phyloP scores from a whole-genome alignment of 2,113 vertebrate species.

The Cryptoleucopteryx plumbea region DNA sequence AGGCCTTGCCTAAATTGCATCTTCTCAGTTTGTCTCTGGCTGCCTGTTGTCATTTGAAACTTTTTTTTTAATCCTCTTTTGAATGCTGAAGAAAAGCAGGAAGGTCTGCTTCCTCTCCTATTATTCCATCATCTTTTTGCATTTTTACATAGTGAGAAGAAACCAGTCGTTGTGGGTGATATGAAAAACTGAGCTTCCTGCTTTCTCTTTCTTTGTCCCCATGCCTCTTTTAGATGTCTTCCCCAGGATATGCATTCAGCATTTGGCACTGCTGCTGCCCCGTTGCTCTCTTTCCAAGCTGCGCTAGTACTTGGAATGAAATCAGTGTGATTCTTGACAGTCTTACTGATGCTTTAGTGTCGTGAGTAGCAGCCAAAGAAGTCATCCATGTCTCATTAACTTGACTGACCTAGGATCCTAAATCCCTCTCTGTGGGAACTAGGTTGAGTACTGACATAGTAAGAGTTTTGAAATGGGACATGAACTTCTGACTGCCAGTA shows the following conservation, averaged over 20 bases:
- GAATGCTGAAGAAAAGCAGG: constrained; percentile 22
- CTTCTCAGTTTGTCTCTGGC: not conserved
- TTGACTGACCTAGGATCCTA: not conserved
- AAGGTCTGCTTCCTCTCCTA: not conserved
- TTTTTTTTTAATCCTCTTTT: not conserved
- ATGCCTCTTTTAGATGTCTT: not conserved
- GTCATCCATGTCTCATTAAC: not conserved
- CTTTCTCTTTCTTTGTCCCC: not conserved
- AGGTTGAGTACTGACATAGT: not conserved
- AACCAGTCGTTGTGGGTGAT: not conserved
- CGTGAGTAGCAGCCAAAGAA: not conserved
- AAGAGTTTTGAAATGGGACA: not conserved
- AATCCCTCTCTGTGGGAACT: not conserved
- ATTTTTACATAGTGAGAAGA: not conserved
- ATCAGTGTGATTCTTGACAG: not conserved
- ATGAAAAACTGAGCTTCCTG: not conserved
- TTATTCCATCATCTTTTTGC: not conserved
- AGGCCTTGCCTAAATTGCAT: not conserved
- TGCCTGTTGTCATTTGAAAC: not conserved
- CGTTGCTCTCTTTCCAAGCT: not conserved
- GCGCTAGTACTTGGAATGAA: not conserved
- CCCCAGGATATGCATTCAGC: not conserved
- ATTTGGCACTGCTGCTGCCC: not conserved
- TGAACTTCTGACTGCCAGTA: not conserved
- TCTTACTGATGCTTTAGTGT: not conserved